Base-by-base conservation (phyloP, 2,113 vertebrate genomes). In the Onychostruthus taczanowskii region DNA sequence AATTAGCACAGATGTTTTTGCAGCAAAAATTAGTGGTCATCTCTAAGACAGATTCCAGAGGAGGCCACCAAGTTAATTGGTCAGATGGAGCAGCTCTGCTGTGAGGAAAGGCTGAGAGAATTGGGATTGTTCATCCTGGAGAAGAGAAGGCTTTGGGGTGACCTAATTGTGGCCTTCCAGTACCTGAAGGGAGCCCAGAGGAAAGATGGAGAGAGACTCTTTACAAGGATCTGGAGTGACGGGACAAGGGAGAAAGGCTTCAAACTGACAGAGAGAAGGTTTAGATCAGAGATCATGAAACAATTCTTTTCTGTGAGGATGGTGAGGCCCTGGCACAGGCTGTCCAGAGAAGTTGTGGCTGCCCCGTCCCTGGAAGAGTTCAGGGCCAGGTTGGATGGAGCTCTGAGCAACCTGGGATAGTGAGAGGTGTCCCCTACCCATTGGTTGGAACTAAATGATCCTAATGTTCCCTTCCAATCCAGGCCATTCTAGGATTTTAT, bases 161-260 rank as follows among this genome's bases (percentile, higher is more conserved):
- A 41, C 5, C 21, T 7, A 27, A 13, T 9, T 41, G 21, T 0
- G 0, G 4, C 41, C 14, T 37, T 41, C 2, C 1, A 41, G 46
- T 19, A 16, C 21, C 41, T 47, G 24, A 41, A 68, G 33, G 8
- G 11, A 69, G 5, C 2, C 9, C 1, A 21, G 10, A 31, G 12
- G 8, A 43, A 76, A 83, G 12, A 35, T 16, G 30, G 30, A 47
- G 11, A 46, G 46, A 41, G 6, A 62, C 19, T 44, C 5, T 28
- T n/a, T n/a, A 35, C 9, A 46, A 52, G 11, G 1, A 4, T 0
- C 4, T 41, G 30, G 17, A 41, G 20, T 5, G 7, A 74, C 61
- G 67, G 61, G 2, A 52, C 27, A 61, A 39, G 16, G 10, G 1
- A 5, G 1, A 59, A 24, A 13, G 13, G 22, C 11, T 31, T 41